Conservation (phyloP, 2,797 vertebrate species). For the Alcedo atthis region DNA sequence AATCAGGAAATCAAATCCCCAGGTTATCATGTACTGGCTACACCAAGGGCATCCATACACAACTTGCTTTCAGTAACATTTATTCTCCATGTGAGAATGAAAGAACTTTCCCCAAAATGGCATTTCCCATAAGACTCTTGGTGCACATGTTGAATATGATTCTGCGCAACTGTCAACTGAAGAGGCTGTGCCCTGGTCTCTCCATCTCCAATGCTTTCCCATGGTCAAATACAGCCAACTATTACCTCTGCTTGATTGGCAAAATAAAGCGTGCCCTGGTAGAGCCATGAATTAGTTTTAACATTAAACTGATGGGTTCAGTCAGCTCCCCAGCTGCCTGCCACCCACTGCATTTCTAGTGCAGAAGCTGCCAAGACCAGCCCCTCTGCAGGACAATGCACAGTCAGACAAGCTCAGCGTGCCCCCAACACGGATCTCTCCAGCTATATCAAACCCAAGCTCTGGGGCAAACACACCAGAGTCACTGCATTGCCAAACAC, state of each 20-base stretch:
- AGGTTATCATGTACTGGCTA: background rate
- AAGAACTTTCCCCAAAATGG: background rate
- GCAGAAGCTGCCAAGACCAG: background rate
- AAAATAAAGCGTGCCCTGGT: background rate
- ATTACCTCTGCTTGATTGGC: background rate
- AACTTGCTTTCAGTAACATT: background rate
- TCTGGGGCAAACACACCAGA: background rate
- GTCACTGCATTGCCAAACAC: background rate
- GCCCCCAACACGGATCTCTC: background rate
- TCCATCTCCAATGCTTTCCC: background rate
- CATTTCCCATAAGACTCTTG: background rate
- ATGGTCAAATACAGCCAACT: background rate
- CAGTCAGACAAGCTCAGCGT: background rate
- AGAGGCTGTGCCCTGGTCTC: background rate
- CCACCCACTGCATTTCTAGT: background rate
- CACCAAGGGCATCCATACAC: background rate
- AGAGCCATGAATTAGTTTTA: background rate
- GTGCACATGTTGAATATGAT: background rate
- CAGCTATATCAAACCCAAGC: background rate
- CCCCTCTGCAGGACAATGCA: background rate
- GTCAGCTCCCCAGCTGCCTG: background rate
- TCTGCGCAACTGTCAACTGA: background rate
- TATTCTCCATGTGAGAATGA: background rate
- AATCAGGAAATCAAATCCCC: background rate
- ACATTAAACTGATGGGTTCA: background rate